These are phyloP conservation scores for Orthosia incerta DNA, from an alignment of 2,888 invertebrate species.

Conservation along the genomic window DNA sequence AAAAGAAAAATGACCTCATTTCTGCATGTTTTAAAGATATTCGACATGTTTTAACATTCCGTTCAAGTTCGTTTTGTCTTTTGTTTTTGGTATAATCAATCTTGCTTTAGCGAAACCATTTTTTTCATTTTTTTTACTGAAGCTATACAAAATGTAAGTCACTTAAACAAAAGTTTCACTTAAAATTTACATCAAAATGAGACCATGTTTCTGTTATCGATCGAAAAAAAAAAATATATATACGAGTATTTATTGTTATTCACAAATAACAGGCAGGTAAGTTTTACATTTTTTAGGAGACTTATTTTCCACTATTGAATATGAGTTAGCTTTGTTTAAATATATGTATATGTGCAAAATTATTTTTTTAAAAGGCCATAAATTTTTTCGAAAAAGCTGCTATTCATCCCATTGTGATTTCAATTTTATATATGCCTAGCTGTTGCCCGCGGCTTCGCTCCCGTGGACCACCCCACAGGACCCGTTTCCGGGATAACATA, in stretches of 20 bases:
- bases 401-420: neutral
- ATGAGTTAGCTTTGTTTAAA: too few species aligned
- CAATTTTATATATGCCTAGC: too few species aligned
- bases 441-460: too few species aligned
- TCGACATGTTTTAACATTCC: neutral
- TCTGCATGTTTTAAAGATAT: neutral
- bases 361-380: neutral
- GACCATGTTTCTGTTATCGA: neutral
- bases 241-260: too few species aligned
- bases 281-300: neutral
- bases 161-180: too few species aligned
- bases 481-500: too few species aligned
- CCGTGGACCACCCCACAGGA: too few species aligned
- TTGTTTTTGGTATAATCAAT: neutral
- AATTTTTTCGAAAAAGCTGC: neutral
- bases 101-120: neutral
- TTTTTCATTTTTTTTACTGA: too few species aligned
- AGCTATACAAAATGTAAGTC: too few species aligned
- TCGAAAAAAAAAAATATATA: too few species aligned
- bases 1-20: neutral
- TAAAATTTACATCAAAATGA: neutral
- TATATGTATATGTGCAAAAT: too few species aligned
- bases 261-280: neutral
- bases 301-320: neutral
- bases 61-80: neutral